Percentiles rank a stretch among this genome's conserved stretches.
Evolutionary conservation across 2,888 invertebrate species (phyloP).

Genomic region (Drosophila phalerata): DNA sequence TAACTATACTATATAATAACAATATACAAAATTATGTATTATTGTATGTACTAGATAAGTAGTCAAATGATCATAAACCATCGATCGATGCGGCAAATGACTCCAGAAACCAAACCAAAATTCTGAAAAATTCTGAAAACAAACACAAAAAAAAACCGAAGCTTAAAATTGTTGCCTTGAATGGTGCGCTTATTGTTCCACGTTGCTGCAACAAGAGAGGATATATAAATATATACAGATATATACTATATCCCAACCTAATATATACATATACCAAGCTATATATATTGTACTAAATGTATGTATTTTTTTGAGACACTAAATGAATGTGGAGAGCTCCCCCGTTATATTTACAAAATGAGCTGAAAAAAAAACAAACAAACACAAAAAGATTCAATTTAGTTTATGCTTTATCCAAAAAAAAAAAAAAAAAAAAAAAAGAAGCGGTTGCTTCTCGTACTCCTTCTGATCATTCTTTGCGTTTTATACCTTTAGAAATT

Average conservation of each 20-base stretch:
- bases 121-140: not conserved
- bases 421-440: not conserved
- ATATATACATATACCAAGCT: constrained; percentile 38
- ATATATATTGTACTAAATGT: constrained; percentile 48
- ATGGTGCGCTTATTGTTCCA: constrained; percentile 56
- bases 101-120: constrained; percentile 11
- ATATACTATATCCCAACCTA: constrained; percentile 26
- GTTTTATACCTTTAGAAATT: not conserved
- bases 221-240: constrained; percentile 26
- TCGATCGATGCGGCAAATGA: constrained; percentile 16
- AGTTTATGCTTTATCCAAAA: constrained; percentile 16
- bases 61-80: constrained; percentile 31
- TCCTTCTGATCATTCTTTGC: not conserved
- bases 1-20: constrained; percentile 43
- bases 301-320: constrained; percentile 38
- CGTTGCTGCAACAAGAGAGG: constrained; percentile 38
- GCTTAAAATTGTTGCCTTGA: constrained; percentile 59
- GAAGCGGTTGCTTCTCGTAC: constrained; percentile 38
- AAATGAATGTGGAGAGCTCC: constrained; percentile 11
- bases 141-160: constrained; percentile 13
- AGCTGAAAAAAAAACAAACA: not conserved
- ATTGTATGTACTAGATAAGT: constrained; percentile 50
- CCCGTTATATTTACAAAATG: constrained; percentile 38
- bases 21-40: constrained; percentile 19
- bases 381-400: not conserved